Conservation (phyloP, 2,113 vertebrate genomes). For the Mesoclemmys tuberculata region DNA sequence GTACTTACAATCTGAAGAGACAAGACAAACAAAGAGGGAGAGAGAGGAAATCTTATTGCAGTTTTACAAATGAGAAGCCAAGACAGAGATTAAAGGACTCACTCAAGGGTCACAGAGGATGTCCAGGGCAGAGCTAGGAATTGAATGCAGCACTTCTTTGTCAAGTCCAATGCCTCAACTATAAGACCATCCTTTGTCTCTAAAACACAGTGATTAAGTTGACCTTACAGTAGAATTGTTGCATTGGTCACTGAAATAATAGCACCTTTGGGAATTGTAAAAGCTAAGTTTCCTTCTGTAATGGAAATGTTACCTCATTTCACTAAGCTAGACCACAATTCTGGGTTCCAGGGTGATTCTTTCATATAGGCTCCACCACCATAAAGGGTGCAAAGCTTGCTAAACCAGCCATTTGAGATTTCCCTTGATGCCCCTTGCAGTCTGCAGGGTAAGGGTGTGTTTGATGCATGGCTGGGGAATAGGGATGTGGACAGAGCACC, state of each 20-base stretch:
- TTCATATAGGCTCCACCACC: background rate
- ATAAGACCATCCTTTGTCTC: background rate
- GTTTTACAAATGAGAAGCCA: background rate
- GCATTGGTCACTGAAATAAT: background rate
- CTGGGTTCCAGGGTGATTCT: background rate
- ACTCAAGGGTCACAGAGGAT: background rate
- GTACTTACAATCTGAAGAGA: background rate
- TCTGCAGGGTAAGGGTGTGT: background rate
- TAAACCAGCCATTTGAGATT: accelerated
- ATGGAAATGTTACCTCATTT: background rate
- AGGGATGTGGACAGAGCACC: background rate
- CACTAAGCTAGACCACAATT: background rate
- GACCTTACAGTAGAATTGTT: background rate
- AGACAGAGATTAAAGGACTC: background rate
- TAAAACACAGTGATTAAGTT: background rate
- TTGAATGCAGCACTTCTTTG: background rate
- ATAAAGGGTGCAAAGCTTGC: background rate
- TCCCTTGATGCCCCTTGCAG: background rate
- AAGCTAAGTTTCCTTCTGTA: background rate
- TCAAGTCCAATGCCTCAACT: background rate
- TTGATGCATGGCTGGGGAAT: background rate
- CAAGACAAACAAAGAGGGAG: background rate
- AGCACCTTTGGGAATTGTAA: background rate
- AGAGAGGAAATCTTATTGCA: background rate
- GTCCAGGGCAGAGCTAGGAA: background rate